Percentiles rank a stretch among this genome's conserved stretches.
phyloP scores from a whole-genome alignment of 2,113 vertebrate genomes.

The Cyanistes caeruleus region DNA sequence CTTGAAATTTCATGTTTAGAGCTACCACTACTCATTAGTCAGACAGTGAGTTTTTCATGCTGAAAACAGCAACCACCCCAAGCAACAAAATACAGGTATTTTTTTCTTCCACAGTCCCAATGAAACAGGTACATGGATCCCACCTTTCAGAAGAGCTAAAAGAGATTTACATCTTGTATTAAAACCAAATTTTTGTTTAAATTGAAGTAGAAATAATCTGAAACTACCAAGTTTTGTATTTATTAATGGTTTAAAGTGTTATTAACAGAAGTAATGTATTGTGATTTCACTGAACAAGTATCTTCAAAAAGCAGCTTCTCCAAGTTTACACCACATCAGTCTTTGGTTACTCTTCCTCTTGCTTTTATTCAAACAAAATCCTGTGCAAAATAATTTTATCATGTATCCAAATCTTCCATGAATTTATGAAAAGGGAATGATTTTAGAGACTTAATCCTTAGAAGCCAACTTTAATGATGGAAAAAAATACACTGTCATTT shows the following conservation, averaged over 20 bases:
- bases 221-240: background rate
- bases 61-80: background rate
- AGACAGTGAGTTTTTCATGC: background rate
- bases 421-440: background rate
- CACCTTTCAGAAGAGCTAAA: background rate
- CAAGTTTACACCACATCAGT: background rate
- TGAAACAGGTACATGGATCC: background rate
- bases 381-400: background rate
- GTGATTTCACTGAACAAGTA: background rate
- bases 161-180: background rate
- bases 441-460: background rate
- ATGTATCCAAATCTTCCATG: background rate
- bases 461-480: background rate
- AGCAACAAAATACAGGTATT: background rate
- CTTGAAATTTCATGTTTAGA: background rate
- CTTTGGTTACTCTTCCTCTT: background rate
- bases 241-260: background rate
- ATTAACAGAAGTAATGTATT: background rate
- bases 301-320: background rate
- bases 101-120: background rate
- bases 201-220: background rate
- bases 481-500: background rate
- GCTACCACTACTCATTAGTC: background rate
- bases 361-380: background rate
- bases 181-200: background rate